phyloP scores from a whole-genome alignment of 2,797 vertebrate genomes.

The Trichosurus vulpecula region DNA sequence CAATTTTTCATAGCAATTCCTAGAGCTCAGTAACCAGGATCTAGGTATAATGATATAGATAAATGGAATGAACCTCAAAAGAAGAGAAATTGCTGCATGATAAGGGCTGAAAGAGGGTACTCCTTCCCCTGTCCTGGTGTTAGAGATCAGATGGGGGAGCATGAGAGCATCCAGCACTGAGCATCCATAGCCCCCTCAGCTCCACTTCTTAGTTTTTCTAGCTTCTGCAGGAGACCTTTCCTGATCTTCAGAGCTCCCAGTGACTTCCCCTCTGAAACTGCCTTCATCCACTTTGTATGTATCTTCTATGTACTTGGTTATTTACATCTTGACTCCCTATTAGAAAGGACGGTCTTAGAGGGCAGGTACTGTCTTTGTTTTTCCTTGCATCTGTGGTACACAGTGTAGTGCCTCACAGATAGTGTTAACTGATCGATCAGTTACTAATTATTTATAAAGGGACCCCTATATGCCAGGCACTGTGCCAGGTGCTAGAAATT shows the following conservation, averaged over 20 bases:
- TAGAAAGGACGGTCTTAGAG: not conserved
- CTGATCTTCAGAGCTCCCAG: not conserved
- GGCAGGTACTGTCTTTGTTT: not conserved
- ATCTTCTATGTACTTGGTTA: not conserved
- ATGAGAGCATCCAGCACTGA: not conserved
- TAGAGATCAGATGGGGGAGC: not conserved
- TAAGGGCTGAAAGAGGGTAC: not conserved
- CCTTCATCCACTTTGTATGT: not conserved
- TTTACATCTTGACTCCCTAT: not conserved
- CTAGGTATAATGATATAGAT: not conserved
- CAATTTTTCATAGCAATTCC: not conserved
- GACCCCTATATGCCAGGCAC: not conserved
- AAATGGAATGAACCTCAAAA: not conserved
- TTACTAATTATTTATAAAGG: not conserved
- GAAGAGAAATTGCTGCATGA: not conserved
- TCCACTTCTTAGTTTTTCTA: not conserved
- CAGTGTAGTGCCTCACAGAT: not conserved
- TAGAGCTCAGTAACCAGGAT: not conserved
- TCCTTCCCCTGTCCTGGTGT: not conserved
- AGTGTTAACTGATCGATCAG: not conserved
- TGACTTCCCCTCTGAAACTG: not conserved
- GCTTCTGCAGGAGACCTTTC: not conserved
- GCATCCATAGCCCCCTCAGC: not conserved
- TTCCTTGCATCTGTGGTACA: not conserved
- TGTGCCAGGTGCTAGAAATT: not conserved